Base-by-base conservation (phyloP, 2,888 invertebrate species). In the Platypus cylindrus region DNA sequence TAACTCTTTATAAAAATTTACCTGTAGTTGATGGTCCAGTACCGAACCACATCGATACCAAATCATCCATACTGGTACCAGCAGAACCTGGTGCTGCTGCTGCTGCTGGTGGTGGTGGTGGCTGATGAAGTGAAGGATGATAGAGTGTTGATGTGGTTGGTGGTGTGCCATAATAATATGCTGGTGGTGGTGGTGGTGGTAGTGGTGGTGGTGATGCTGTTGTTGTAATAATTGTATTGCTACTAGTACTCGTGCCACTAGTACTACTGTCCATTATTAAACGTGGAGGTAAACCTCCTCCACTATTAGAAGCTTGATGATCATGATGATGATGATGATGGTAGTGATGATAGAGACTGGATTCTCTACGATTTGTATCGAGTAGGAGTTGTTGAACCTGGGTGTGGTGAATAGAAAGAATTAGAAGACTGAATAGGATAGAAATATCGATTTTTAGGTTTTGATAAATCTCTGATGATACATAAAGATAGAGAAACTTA, bases 31-130 rank as follows among this genome's bases (percentile, higher is more conserved):
- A 33, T 72, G 68, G 34, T 23, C 39, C 39, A 55, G 75, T 73
- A 49, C 76, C 73, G 57, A 80, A 75, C 73, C 78, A 80, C 48
- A 79, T 67, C 47, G 79, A 78, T 58, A 80, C 78, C 55, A 80
- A 64, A 59, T 80, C 80, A 65, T 80, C 80, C 59, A 75, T 79
- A 55, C 75, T 76, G 50, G 75, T 45, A 38, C 56, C 52, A 26
- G 57, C 43, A 13, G 41, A 41, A 12, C 43, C 43, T n/a, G n/a
- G n/a, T n/a, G n/a, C n/a, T n/a, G n/a, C 8, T 38, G 41, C 2
- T 38, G 41, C 9, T 38, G 38, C 13, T 41, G 41, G 31, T 41
- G 48, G n/a, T n/a, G 41, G 41, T 3, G 41, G 41, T 11, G 41
- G 38, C 13, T 41, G 41, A 33, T 41, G 48, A 22, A 46, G 40